These are phyloP conservation scores for Grammomys dolichurus DNA, from an alignment of 2,113 vertebrate species.

Conservation along the genomic window DNA sequence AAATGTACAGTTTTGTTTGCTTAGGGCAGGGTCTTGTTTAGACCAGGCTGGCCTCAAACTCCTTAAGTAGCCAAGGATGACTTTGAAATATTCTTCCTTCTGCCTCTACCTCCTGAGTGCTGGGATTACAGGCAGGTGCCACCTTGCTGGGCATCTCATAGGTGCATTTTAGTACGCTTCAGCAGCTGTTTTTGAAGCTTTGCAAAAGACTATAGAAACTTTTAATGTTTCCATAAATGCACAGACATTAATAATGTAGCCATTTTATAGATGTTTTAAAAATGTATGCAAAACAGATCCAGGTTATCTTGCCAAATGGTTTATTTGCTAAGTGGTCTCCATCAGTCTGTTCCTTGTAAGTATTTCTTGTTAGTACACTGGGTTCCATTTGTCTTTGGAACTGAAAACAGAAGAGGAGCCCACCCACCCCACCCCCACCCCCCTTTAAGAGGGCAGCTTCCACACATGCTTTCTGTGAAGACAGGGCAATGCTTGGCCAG, in stretches of 20 bases:
- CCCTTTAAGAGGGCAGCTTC: not conserved
- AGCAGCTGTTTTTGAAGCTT: not conserved
- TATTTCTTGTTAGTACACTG: not conserved
- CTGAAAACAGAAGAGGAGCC: not conserved
- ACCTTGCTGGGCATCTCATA: not conserved
- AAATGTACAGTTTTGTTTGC: not conserved
- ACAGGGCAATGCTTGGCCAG: not conserved
- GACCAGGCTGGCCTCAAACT: not conserved
- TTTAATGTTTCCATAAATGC: constrained; percentile 8
- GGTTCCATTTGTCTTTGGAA: not conserved
- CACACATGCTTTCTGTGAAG: not conserved
- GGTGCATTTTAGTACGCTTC: not conserved
- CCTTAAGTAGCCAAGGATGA: not conserved
- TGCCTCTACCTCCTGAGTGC: not conserved
- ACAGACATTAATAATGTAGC: not conserved
- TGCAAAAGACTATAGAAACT: not conserved
- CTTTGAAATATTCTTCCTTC: not conserved
- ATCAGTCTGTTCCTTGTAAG: not conserved
- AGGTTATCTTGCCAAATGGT: not conserved
- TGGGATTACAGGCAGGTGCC: not conserved
- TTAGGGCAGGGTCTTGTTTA: not conserved
- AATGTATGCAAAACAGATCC: not conserved
- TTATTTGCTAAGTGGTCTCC: not conserved
- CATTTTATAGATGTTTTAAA: not conserved
- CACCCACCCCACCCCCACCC: no score